Evolutionary conservation across 2,797 vertebrate species (phyloP), one percentile per base, ranked within the genome.

Genomic region (Bothrops alternatus): DNA sequence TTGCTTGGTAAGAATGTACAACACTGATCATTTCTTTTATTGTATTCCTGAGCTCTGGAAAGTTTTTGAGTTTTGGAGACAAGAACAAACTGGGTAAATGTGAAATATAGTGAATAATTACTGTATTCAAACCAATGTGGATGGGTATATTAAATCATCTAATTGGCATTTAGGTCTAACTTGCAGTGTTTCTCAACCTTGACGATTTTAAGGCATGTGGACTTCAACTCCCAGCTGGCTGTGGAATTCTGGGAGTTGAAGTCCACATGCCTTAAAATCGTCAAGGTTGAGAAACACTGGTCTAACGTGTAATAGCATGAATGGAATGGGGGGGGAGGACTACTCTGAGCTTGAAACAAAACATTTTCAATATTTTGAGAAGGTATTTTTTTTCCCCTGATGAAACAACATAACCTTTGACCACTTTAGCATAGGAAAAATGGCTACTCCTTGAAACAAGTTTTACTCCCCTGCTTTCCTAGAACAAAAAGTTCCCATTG

Each of bases 1-100:
- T 98, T 99, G 98, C 98, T 99, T 98, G 99, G 99, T 99, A 99
- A 99, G 99, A 88, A 13, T 91, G 63, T 63, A 47, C 61, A n/a
- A 56, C 28, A 20, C 69, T 53, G 42, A 88, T 73, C 7, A 55
- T 93, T 42, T 61, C 47, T 87, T 69, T 86, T n/a, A 86, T 61
- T 57, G 11, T 56, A 85, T 63, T 56, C 47, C 47, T 85, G 56
- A 57, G 11, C 86, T 93, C 73, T 87, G 56, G 55, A 53, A 53
- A 60, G 0, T 47, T 47, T 61, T 61, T 12, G 42, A 61, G 55
- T 69, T 23, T 90, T 57, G 60, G 13, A 55, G 47, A 65, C 11
- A 8, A 90, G 26, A 90, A 86, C 47, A 50, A 88, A 53, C 6
- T 12, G 42, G 78, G 53, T 25, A 78, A 82, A 47, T 57, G 56